Conservation (phyloP, 2,888 invertebrate genomes). For the Tromatobia lineatoria region DNA sequence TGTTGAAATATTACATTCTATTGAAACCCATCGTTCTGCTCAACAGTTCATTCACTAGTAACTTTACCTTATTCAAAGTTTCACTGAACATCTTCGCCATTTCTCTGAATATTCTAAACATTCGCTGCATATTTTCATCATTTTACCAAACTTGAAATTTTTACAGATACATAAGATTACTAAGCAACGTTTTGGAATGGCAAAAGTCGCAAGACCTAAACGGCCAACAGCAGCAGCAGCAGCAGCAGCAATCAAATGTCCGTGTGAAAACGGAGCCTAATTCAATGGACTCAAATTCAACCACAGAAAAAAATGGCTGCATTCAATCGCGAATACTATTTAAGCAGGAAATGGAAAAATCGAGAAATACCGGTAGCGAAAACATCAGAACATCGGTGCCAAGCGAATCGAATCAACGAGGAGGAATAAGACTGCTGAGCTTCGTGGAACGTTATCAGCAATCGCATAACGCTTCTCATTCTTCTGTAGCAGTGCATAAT, state of each 20-base stretch:
- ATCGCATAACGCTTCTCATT: slow-evolving; percentile 3
- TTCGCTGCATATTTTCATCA: too few species aligned
- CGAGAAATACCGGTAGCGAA: slow-evolving; percentile 35
- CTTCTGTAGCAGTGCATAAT: slow-evolving; percentile 19
- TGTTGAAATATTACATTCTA: too few species aligned
- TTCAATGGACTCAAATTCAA: slow-evolving; percentile 47
- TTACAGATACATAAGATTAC: slow-evolving; percentile 93
- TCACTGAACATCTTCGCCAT: neutral
- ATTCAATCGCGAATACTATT: slow-evolving; percentile 53
- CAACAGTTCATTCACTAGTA: too few species aligned
- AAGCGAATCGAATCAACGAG: slow-evolving; percentile 45
- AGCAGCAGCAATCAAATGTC: slow-evolving; percentile 53
- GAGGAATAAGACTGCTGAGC: slow-evolving; percentile 38
- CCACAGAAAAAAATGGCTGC: slow-evolving; percentile 25
- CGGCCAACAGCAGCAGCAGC: slow-evolving; percentile 60
- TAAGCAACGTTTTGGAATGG: slow-evolving; percentile 96
- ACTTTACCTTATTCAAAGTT: neutral
- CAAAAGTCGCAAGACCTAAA: slow-evolving; percentile 87
- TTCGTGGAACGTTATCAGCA: slow-evolving; percentile 58
- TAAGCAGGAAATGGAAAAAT: slow-evolving; percentile 59
- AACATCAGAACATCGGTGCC: slow-evolving; percentile 20
- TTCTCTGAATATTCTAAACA: too few species aligned
- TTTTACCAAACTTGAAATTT: neutral
- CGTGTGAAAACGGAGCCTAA: slow-evolving; percentile 69
- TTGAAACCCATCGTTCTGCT: too few species aligned